Evolutionary conservation across 2,888 invertebrate genomes (phyloP).

Genomic region (Ectemnius continuus): DNA sequence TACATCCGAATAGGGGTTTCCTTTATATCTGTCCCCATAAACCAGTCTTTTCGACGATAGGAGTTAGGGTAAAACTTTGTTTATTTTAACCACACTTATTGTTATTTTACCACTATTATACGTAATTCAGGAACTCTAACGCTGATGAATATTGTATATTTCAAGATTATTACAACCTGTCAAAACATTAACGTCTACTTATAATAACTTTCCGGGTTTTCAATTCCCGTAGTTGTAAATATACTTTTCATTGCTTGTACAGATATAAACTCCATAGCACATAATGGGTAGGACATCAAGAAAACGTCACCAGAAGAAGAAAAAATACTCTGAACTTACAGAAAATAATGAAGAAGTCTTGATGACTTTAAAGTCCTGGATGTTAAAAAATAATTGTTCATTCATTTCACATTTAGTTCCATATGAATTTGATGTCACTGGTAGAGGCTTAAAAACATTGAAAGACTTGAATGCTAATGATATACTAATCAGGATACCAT

Average conservation of each 20-base stretch:
- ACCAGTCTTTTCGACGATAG: slow-evolving; percentile 31
- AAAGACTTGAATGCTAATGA: slow-evolving; percentile 76
- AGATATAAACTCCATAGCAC: slow-evolving; percentile 49
- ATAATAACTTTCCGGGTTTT: not conserved
- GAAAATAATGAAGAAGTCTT: slow-evolving; percentile 50
- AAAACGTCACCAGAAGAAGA: slow-evolving; percentile 64
- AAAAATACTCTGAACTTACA: slow-evolving; percentile 41
- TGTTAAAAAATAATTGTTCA: slow-evolving; percentile 61
- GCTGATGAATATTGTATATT: not conserved
- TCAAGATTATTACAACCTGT: slow-evolving; percentile 18
- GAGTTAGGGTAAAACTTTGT: slow-evolving; percentile 56
- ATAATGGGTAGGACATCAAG: slow-evolving; percentile 71
- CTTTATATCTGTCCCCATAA: slow-evolving; percentile 40
- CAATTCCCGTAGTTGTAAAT: slow-evolving; percentile 4
- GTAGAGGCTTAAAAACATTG: slow-evolving; percentile 84
- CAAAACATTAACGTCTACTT: not conserved
- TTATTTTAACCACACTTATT: slow-evolving; percentile 1
- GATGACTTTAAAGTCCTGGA: slow-evolving; percentile 65
- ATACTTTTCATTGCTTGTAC: slow-evolving; percentile 45
- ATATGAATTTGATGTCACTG: slow-evolving; percentile 82
- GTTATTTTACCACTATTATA: not conserved
- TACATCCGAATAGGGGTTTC: slow-evolving; percentile 45
- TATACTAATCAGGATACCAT: slow-evolving; percentile 80
- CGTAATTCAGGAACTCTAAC: too few relatives aligned
- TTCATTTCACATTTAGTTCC: slow-evolving; percentile 61